phyloP scores from a whole-genome alignment of 2,113 vertebrate genomes.

The Martes martes region DNA sequence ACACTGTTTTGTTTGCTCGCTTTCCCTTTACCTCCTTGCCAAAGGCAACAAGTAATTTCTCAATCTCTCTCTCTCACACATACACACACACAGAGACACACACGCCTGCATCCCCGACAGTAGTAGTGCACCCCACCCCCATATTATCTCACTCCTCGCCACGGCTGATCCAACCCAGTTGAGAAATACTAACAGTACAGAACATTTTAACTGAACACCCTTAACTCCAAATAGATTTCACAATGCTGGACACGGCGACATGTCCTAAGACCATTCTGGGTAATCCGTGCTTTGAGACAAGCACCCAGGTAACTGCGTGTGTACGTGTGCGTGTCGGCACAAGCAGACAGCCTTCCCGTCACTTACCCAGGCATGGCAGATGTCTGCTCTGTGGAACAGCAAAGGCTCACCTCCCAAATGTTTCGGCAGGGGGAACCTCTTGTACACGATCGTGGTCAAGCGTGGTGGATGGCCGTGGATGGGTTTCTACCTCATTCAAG shows the following conservation, averaged over 20 bases:
- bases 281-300: background rate
- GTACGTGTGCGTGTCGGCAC: background rate
- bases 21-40: slow-evolving; percentile 47
- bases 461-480: fast-evolving
- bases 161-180: background rate
- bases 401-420: background rate
- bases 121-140: background rate
- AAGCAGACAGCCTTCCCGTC: background rate
- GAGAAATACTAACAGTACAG: slow-evolving; percentile 62
- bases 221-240: background rate
- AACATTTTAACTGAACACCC: slow-evolving; percentile 26
- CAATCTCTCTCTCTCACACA: slow-evolving; percentile 32
- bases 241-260: background rate
- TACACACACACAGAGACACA: background rate
- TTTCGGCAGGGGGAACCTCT: background rate
- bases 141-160: slow-evolving; percentile 31
- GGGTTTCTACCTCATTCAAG: background rate
- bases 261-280: slow-evolving; percentile 15
- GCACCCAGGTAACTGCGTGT: background rate
- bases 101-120: background rate
- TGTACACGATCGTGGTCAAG: background rate
- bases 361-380: background rate
- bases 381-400: background rate
- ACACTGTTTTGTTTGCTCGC: slow-evolving; percentile 34
- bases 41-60: slow-evolving; percentile 68